These are phyloP conservation scores for Damaliscus lunatus DNA, from an alignment of 2,113 vertebrate genomes.

Conservation along the genomic window DNA sequence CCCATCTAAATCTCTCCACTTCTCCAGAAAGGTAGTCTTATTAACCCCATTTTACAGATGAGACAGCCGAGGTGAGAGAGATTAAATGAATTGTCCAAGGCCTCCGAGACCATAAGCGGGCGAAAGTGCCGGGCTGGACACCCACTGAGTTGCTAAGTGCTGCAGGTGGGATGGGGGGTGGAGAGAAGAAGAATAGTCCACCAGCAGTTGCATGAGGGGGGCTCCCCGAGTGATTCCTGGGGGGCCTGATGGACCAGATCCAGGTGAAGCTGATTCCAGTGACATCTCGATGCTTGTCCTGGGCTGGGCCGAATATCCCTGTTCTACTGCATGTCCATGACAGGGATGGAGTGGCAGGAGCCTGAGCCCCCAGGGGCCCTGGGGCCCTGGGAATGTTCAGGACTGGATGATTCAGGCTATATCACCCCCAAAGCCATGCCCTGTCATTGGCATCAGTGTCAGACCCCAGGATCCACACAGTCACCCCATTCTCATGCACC, in stretches of 20 bases:
- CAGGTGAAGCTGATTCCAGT: not conserved
- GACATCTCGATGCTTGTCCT: fast-evolving
- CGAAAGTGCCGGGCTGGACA: fast-evolving
- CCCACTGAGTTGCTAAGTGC: not conserved
- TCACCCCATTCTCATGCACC: not conserved
- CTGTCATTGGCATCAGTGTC: slow-evolving; percentile 45
- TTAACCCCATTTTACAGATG: not conserved
- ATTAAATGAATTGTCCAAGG: not conserved
- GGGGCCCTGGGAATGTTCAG: not conserved
- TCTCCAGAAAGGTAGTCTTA: not conserved
- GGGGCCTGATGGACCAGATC: slow-evolving; percentile 4
- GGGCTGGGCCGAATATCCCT: not conserved
- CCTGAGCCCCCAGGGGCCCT: not conserved
- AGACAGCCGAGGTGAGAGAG: not conserved
- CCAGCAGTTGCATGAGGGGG: not conserved
- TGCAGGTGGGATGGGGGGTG: fast-evolving
- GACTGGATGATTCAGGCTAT: slow-evolving; percentile 60
- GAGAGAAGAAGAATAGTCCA: fast-evolving
- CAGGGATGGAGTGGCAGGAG: no score
- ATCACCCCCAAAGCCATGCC: slow-evolving; percentile 49
- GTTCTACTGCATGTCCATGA: not conserved
- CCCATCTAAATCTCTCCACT: not conserved
- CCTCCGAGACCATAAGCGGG: not conserved
- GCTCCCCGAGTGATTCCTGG: not conserved
- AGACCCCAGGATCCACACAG: slow-evolving; percentile 47